Percentiles rank a stretch among this genome's conserved stretches.
Conservation (phyloP, 2,888 invertebrate genomes). For the Panzeria rudis region DNA sequence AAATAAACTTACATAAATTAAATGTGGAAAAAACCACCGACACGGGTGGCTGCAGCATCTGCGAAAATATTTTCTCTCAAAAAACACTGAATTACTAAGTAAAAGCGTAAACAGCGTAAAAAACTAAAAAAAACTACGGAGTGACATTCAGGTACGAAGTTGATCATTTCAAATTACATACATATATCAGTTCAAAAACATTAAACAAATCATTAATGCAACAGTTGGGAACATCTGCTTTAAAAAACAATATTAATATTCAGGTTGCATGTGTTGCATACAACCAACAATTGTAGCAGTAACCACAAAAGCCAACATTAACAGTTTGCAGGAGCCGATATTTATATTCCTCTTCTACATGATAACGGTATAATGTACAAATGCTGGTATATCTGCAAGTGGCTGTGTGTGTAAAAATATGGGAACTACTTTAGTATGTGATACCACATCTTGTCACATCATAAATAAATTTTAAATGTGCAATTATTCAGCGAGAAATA, state of each 20-base stretch:
- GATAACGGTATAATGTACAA: conserved; percentile 49
- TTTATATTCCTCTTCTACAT: conserved; percentile 21
- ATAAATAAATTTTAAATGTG: conserved; percentile 61
- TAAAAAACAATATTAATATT: conserved; percentile 48
- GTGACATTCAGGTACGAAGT: too few relatives aligned
- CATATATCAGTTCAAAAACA: too few relatives aligned
- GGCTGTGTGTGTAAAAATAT: neutral
- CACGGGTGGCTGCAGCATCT: too few relatives aligned
- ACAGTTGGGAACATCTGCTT: conserved; percentile 42
- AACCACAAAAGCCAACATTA: conserved; percentile 8
- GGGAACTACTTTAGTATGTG: conserved; percentile 45
- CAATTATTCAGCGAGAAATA: conserved; percentile 53
- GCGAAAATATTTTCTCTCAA: too few relatives aligned
- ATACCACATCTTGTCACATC: conserved; percentile 63
- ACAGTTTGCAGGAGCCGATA: conserved; percentile 46
- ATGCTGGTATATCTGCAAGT: neutral
- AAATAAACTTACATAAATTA: too few relatives aligned
- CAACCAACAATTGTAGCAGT: conserved; percentile 35
- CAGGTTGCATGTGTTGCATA: conserved; percentile 64
- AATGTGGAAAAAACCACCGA: too few relatives aligned
- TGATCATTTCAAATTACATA: too few relatives aligned
- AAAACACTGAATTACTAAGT: too few relatives aligned
- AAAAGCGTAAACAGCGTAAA: too few relatives aligned
- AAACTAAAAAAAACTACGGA: too few relatives aligned
- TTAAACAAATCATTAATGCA: neutral